These are phyloP conservation scores for Columba livia DNA, from an alignment of 2,113 vertebrate species.

Conservation along the genomic window DNA sequence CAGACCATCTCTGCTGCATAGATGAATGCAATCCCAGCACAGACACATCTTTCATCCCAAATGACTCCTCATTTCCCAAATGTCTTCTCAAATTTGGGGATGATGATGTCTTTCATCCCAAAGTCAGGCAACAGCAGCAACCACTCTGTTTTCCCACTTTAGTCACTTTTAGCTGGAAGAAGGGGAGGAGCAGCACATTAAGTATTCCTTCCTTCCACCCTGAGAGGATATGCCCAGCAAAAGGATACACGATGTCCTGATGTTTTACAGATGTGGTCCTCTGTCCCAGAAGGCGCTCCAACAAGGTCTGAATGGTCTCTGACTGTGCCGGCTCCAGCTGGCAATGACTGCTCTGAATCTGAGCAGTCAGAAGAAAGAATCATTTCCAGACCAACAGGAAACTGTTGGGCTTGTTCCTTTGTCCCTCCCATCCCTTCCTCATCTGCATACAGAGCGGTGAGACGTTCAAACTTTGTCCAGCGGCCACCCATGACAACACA, in stretches of 20 bases:
- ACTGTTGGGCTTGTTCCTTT: neutral
- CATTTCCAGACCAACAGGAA: neutral
- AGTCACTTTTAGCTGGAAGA: neutral
- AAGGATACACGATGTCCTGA: constrained; percentile 79
- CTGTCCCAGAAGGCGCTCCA: constrained; percentile 50
- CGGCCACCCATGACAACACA: neutral
- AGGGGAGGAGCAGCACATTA: neutral
- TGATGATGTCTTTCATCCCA: neutral
- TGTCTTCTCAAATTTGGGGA: neutral
- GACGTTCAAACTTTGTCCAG: neutral
- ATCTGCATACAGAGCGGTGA: neutral
- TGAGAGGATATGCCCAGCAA: neutral
- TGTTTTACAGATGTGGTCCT: neutral
- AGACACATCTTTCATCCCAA: neutral
- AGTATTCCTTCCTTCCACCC: neutral
- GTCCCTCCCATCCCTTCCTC: neutral
- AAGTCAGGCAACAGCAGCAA: neutral
- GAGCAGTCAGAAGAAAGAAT: neutral
- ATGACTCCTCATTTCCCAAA: neutral
- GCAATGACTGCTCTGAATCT: constrained; percentile 69
- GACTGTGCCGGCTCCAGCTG: constrained; percentile 33
- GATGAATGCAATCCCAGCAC: neutral
- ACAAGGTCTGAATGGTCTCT: constrained; percentile 51
- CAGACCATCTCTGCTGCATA: neutral
- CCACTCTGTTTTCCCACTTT: neutral